A percentile compares a stretch with the other conserved stretches of the same genome.
These are phyloP conservation scores for Catagonus wagneri DNA, from an alignment of 2,113 vertebrate genomes.

Conservation along the genomic window DNA sequence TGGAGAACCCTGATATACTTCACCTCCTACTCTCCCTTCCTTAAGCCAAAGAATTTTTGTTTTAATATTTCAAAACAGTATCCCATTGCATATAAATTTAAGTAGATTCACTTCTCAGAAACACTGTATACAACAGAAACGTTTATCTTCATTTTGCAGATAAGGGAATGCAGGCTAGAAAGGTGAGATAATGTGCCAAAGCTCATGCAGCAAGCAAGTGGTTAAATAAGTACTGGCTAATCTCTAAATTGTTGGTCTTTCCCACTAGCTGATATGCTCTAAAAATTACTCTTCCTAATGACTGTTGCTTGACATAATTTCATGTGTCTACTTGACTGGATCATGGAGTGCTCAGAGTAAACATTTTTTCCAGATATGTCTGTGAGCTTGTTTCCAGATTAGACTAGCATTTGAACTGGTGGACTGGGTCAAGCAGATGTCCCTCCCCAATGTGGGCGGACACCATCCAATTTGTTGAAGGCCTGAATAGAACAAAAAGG, in stretches of 20 bases:
- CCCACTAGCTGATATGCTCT: not conserved
- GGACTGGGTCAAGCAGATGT: not conserved
- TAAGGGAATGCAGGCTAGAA: not conserved
- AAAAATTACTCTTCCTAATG: not conserved
- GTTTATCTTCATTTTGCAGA: not conserved
- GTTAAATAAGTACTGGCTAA: not conserved
- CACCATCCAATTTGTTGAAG: not conserved
- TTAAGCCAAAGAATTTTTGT: not conserved
- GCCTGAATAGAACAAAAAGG: not conserved
- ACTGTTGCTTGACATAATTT: not conserved
- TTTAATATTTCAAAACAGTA: constrained; percentile 4
- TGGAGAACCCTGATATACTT: not conserved
- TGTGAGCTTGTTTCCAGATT: not conserved
- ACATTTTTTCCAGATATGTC: not conserved
- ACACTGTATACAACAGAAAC: not conserved
- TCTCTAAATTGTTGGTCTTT: not conserved
- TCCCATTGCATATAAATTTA: not conserved
- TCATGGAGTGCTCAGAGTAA: not conserved
- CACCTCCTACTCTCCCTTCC: not conserved
- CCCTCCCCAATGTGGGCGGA: not conserved
- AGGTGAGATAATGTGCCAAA: not conserved
- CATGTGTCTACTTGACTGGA: not conserved
- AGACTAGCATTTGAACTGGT: not conserved
- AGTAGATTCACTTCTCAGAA: not conserved
- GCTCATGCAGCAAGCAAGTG: not conserved